phyloP scores from a whole-genome alignment of 2,113 vertebrate genomes.

The Anhinga rufa region DNA sequence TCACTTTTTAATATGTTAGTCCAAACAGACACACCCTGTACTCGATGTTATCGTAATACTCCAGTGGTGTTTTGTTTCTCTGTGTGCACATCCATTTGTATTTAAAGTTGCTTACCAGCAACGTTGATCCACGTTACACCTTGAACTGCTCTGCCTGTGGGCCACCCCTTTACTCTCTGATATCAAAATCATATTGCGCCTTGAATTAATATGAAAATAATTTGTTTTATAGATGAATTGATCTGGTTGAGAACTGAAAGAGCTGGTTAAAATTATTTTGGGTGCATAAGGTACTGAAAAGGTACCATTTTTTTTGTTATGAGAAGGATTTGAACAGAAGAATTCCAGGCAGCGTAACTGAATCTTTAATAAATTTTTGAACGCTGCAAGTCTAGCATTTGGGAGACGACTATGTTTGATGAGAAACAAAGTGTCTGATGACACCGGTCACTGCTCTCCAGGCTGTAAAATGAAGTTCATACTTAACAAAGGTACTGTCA shows the following conservation, averaged over 20 bases:
- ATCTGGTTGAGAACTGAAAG: background rate
- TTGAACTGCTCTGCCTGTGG: background rate
- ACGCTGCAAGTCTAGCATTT: background rate
- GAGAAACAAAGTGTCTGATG: background rate
- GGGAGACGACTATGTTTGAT: background rate
- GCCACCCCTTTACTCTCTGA: background rate
- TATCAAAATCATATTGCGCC: background rate
- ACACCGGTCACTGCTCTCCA: background rate
- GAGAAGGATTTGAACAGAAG: background rate
- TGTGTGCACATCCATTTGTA: background rate
- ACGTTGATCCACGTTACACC: accelerated
- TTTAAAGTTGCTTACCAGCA: background rate
- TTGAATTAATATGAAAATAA: background rate
- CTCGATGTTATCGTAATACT: background rate
- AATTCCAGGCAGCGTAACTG: background rate
- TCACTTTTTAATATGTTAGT: background rate
- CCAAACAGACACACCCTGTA: background rate
- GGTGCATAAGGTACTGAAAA: background rate
- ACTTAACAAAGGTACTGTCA: background rate
- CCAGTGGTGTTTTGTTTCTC: background rate
- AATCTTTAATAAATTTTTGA: background rate
- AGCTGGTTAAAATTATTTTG: background rate
- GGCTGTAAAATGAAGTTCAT: background rate
- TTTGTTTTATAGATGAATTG: background rate
- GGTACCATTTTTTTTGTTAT: background rate